Evolutionary conservation across 2,888 invertebrate species (phyloP), one percentile per base, ranked within the genome.

Genomic region (Ichneumoninae sp.): DNA sequence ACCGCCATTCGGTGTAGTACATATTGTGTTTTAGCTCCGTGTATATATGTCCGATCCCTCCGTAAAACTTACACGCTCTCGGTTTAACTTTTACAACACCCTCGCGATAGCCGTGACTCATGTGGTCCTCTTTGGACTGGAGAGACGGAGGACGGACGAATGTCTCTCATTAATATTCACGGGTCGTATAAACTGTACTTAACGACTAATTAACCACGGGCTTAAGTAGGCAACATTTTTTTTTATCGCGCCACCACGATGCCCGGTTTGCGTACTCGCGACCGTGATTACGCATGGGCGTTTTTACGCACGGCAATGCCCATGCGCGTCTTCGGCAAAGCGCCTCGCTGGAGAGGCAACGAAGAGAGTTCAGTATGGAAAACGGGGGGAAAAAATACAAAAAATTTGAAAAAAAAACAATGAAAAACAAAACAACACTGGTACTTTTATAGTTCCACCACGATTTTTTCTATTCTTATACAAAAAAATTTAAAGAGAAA

Each of bases 381-480:
- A 68, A 40, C 63, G 60, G 66, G 52, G 8, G 10, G 16, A 44
- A 44, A 44, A 44, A 16, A 13, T 44, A 13, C 13, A 0, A 44
- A 16, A 44, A 16, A 44, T n/a, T n/a, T n/a, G 3, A 44, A 8
- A 40, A 40, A 71, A 60, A 63, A 76, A 78, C 68, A 40, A 30
- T 71, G 77, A 85, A 75, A 57, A 50, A 6, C 83, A 44, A 75
- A 83, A 81, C 81, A 86, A 82, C 63, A 63, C 76, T 47, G 69
- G 83, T 81, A 82, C 86, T 87, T 87, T 88, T 87, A 85, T 86
- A 86, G 85, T 87, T 88, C 83, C 85, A 19, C 81, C 60, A 79
- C 85, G 88, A 88, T 89, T 30, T 30, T 30, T 30, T 30, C 2
- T 30, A 30, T 30, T 30, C 30, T 4, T 5, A 30, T 30, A 10